These are phyloP conservation scores for Drosophila setosimentum DNA, from an alignment of 2,888 invertebrate genomes.

Conservation along the genomic window DNA sequence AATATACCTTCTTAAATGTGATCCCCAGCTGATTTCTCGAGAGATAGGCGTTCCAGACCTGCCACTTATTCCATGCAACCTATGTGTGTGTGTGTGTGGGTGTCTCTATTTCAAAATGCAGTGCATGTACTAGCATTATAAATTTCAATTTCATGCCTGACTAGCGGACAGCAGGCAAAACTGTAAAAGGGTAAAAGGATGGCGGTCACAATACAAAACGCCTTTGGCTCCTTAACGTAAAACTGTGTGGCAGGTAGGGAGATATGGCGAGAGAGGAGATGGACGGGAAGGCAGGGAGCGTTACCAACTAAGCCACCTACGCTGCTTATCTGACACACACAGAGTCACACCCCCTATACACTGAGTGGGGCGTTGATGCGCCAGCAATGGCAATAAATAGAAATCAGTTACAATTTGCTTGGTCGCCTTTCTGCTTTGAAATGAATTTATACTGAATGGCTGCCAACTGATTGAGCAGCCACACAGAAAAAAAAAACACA, in stretches of 20 bases:
- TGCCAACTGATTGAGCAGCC: conserved; percentile 48
- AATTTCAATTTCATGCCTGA: conserved; percentile 77
- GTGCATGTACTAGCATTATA: conserved; percentile 57
- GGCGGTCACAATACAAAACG: conserved; percentile 47
- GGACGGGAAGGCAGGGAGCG: background rate
- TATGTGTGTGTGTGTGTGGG: background rate
- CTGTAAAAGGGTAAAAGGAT: conserved; percentile 50
- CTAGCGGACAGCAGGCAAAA: conserved; percentile 33
- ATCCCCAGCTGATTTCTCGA: conserved; percentile 41
- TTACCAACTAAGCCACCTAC: conserved; percentile 13
- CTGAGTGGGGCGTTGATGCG: conserved; percentile 47
- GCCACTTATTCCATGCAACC: conserved; percentile 10
- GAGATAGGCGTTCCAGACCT: conserved; percentile 28
- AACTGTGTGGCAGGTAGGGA: background rate
- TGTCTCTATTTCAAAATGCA: conserved; percentile 26
- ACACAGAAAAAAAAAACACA: conserved; percentile 19
- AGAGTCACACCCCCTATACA: background rate
- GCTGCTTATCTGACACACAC: conserved; percentile 52
- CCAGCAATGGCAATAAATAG: conserved; percentile 66
- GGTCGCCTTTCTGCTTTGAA: conserved; percentile 62
- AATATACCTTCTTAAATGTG: conserved; percentile 3
- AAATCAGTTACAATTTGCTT: conserved; percentile 58
- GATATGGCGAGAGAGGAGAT: too few species aligned
- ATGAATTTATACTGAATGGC: conserved; percentile 70
- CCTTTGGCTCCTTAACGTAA: conserved; percentile 29